Conservation (phyloP, 2,113 vertebrate species). For the Heteronetta atricapilla region DNA sequence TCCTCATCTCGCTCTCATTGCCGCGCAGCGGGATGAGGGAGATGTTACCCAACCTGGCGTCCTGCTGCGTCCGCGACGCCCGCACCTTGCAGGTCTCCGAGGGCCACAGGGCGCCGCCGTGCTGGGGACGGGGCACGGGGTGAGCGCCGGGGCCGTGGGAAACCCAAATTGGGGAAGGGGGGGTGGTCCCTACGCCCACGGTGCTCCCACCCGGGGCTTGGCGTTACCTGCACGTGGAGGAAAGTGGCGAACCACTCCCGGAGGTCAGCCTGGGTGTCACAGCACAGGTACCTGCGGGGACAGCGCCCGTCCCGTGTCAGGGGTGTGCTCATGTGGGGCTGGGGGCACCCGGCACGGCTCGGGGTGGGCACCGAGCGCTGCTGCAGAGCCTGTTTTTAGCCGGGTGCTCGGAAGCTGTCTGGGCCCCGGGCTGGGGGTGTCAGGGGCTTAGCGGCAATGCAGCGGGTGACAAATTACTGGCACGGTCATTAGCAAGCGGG, state of each 20-base stretch:
- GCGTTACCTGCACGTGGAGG: conserved; percentile 87
- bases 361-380: neutral
- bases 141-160: no score
- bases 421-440: neutral
- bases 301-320: neutral
- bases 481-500: no score
- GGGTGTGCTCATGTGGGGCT: neutral
- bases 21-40: conserved; percentile 93
- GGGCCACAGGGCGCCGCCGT: conserved; percentile 87
- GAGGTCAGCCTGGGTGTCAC: conserved; percentile 87
- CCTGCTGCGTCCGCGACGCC: conserved; percentile 68
- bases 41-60: conserved; percentile 87
- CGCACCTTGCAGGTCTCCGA: conserved; percentile 75
- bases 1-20: conserved; percentile 94
- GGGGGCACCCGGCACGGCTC: neutral
- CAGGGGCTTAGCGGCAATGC: no score
- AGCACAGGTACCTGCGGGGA: conserved; percentile 89
- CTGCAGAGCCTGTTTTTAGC: neutral
- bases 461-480: no score
- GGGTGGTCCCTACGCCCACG: no score
- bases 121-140: conserved; percentile 37
- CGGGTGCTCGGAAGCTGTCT: neutral
- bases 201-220: no score
- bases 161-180: no score
- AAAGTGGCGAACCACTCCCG: conserved; percentile 93